Evolutionary conservation across 2,888 invertebrate genomes (phyloP).

Genomic region (Thereva nobilitata): DNA sequence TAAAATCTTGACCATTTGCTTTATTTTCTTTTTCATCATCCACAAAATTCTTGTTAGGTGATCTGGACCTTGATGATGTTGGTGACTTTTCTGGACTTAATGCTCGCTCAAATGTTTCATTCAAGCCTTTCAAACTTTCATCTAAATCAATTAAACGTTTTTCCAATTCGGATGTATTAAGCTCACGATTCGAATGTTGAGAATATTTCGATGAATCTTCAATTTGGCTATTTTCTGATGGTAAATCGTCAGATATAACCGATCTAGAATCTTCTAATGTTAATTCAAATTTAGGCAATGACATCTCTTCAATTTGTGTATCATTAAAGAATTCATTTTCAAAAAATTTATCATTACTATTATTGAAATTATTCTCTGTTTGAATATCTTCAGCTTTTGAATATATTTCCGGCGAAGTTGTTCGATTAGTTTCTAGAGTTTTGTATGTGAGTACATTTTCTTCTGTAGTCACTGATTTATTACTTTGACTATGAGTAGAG

Average conservation of each 20-base stretch:
- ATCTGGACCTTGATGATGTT: conserved; percentile 28
- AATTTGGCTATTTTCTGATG: not conserved
- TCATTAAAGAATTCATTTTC: conserved; percentile 21
- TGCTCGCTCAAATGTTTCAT: conserved; percentile 44
- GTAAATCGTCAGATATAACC: conserved; percentile 28
- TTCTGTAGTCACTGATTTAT: too few relatives aligned
- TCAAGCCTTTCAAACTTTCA: conserved; percentile 45
- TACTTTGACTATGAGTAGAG: too few relatives aligned
- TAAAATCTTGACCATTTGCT: not conserved
- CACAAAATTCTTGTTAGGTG: not conserved
- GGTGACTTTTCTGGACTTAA: conserved; percentile 41
- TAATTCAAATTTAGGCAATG: conserved; percentile 50
- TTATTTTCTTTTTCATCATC: conserved; percentile 29
- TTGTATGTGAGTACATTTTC: too few relatives aligned
- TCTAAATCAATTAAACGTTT: conserved; percentile 46
- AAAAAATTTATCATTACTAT: not conserved
- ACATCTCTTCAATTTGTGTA: conserved; percentile 49
- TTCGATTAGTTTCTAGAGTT: too few relatives aligned
- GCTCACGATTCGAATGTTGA: conserved; percentile 13
- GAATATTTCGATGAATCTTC: conserved; percentile 25
- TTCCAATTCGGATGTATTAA: conserved; percentile 43
- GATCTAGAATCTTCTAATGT: conserved; percentile 42
- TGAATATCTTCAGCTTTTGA: not conserved
- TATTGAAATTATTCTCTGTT: not conserved
- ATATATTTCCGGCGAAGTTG: too few relatives aligned